These are phyloP conservation scores for Andinoacara biseriatus DNA, from an alignment of 2,113 vertebrate species.

Conservation along the genomic window DNA sequence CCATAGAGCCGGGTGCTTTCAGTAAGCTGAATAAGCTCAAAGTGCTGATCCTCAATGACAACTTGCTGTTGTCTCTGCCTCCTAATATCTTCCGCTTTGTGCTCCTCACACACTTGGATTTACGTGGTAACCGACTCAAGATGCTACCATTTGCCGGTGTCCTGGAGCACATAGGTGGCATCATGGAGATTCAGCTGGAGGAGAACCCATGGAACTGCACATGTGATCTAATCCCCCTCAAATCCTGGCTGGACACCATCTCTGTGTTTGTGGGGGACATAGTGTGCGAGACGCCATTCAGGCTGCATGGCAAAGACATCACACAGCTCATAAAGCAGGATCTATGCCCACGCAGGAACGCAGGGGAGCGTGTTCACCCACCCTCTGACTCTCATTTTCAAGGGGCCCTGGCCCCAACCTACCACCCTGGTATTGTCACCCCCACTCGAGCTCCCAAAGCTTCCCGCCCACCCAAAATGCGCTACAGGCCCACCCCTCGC, in stretches of 20 bases:
- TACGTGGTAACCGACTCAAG: constrained; percentile 95
- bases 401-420: constrained; percentile 82
- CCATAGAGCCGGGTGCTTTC: constrained; percentile 93
- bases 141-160: constrained; percentile 96
- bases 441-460: constrained; percentile 91
- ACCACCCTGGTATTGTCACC: constrained; percentile 82
- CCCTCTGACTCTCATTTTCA: constrained; percentile 86
- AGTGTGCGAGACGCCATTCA: constrained; percentile 96
- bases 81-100: constrained; percentile 97
- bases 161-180: constrained; percentile 96
- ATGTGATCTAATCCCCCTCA: constrained; percentile 94
- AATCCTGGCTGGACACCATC: constrained; percentile 97
- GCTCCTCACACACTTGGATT: constrained; percentile 95
- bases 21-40: constrained; percentile 97
- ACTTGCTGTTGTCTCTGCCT: constrained; percentile 93
- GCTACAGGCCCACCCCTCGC: constrained; percentile 92
- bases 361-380: constrained; percentile 84
- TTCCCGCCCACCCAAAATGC: constrained; percentile 91
- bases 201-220: constrained; percentile 99
- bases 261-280: constrained; percentile 97
- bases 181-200: constrained; percentile 98
- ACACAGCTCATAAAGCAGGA: constrained; percentile 97
- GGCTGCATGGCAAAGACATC: constrained; percentile 95
- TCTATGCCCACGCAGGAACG: constrained; percentile 91
- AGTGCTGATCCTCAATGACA: constrained; percentile 98